phyloP scores from a whole-genome alignment of 2,888 invertebrate species.

The Caprella mutica region DNA sequence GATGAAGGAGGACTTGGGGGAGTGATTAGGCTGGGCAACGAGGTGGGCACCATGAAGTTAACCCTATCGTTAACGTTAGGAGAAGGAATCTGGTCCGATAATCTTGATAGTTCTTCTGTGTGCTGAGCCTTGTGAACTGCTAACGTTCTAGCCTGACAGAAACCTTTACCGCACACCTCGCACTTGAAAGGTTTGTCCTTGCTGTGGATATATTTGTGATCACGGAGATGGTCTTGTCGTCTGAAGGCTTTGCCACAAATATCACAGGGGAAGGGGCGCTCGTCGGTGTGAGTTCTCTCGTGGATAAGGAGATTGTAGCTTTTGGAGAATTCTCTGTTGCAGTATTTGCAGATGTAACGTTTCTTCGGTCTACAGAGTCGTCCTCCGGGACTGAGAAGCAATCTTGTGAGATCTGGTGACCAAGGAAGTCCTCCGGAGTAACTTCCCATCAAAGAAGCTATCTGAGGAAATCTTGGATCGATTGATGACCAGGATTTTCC shows the following conservation, averaged over 20 bases:
- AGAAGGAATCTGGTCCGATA: neutral
- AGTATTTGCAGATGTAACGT: constrained; percentile 47
- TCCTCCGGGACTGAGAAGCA: constrained; percentile 25
- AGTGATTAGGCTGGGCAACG: neutral
- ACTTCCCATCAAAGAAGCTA: constrained; percentile 9
- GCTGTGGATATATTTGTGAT: no score
- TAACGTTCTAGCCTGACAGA: constrained; percentile 34
- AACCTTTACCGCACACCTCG: constrained; percentile 32
- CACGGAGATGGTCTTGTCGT: constrained; percentile 43
- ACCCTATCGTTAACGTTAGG: no score
- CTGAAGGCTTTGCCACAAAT: constrained; percentile 47
- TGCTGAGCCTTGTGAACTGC: constrained; percentile 33
- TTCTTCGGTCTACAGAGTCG: constrained; percentile 37
- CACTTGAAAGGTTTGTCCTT: constrained; percentile 97
- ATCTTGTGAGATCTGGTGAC: constrained; percentile 11
- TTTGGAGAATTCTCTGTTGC: constrained; percentile 47
- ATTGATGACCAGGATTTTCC: constrained; percentile 5
- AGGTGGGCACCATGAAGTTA: neutral
- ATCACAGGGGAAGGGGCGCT: constrained; percentile 48
- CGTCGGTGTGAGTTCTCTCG: constrained; percentile 48
- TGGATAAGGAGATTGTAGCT: constrained; percentile 48
- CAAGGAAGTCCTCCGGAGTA: constrained; percentile 9
- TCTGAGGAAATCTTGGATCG: constrained; percentile 9
- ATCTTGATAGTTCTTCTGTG: constrained; percentile 19
- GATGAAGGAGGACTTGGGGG: neutral